phyloP scores from a whole-genome alignment of 92 coral and sea anemone genomes.

The Epizoanthus scotinus region DNA sequence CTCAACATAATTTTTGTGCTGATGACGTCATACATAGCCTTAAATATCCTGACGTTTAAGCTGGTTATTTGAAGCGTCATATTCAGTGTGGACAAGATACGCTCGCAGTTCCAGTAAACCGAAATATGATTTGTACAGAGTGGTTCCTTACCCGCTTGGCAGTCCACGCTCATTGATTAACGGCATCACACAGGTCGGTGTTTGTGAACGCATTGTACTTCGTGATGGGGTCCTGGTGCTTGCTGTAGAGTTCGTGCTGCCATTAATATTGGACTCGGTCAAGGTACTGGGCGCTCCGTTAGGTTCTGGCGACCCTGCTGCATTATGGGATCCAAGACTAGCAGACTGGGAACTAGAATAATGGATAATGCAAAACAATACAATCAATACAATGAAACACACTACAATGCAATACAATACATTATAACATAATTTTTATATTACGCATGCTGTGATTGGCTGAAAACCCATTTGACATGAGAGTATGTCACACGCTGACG shows the following conservation, averaged over 20 bases:
- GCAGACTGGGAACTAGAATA: conserved; percentile 74
- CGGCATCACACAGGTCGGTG: conserved; percentile 73
- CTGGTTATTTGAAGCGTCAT: too few species aligned
- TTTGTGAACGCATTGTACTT: conserved; percentile 63
- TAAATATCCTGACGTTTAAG: too few species aligned
- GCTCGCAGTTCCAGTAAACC: too few species aligned
- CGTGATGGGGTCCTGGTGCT: conserved; percentile 52
- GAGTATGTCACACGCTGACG: too few species aligned
- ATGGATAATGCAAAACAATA: neutral
- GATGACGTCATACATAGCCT: too few species aligned
- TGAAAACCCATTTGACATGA: too few species aligned
- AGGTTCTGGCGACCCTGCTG: conserved; percentile 49
- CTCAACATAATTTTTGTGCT: too few species aligned
- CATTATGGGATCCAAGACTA: conserved; percentile 69
- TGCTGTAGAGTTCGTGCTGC: conserved; percentile 61
- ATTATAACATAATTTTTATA: too few species aligned
- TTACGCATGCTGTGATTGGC: too few species aligned
- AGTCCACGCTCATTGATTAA: conserved; percentile 81
- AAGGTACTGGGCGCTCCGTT: conserved; percentile 51
- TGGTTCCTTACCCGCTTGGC: conserved; percentile 81
- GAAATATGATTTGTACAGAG: too few species aligned
- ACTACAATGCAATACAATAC: too few species aligned
- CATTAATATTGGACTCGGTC: conserved; percentile 51
- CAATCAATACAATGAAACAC: neutral
- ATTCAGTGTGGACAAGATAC: too few species aligned